Percentiles rank a stretch among this genome's conserved stretches.
These are phyloP conservation scores for Tetropium fuscum DNA, from an alignment of 2,888 invertebrate species.

Conservation along the genomic window DNA sequence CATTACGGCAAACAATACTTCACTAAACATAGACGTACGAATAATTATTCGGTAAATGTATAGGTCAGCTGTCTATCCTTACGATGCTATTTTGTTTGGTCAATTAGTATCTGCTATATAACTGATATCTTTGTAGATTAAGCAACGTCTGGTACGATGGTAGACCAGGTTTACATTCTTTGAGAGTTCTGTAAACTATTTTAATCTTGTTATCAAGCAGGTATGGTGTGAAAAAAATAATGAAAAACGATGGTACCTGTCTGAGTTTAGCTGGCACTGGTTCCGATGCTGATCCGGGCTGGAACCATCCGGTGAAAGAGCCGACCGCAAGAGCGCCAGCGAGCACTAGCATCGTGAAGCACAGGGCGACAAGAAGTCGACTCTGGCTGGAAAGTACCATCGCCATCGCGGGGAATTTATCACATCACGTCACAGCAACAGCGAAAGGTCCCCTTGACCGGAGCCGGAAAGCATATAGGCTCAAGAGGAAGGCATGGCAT, in stretches of 20 bases:
- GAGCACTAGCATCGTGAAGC: slow-evolving; percentile 69
- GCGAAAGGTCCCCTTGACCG: not conserved
- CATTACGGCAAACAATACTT: too few relatives aligned
- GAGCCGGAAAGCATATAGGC: slow-evolving; percentile 15
- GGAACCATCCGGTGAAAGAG: slow-evolving; percentile 74
- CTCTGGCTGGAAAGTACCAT: slow-evolving; percentile 76
- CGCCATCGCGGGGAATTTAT: slow-evolving; percentile 67
- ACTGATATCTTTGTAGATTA: too few relatives aligned
- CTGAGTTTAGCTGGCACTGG: slow-evolving; percentile 70
- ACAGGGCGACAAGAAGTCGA: slow-evolving; percentile 71
- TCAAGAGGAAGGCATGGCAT: slow-evolving; percentile 30
- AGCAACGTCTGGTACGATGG: too few relatives aligned
- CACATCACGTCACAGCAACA: slow-evolving; percentile 35
- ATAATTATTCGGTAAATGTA: too few relatives aligned
- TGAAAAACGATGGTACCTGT: slow-evolving; percentile 65
- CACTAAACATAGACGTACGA: too few relatives aligned
- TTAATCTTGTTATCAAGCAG: not conserved
- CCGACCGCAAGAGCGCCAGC: slow-evolving; percentile 71
- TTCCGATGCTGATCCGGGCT: slow-evolving; percentile 67
- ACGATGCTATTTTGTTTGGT: too few relatives aligned
- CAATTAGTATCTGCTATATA: too few relatives aligned
- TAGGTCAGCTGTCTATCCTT: too few relatives aligned
- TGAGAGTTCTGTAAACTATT: too few relatives aligned
- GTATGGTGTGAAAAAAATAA: not conserved
- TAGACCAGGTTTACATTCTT: too few relatives aligned